A percentile compares a stretch with the other conserved stretches of the same genome.
phyloP scores from a whole-genome alignment of 2,888 invertebrate genomes.

The Drosophila neonasuta region DNA sequence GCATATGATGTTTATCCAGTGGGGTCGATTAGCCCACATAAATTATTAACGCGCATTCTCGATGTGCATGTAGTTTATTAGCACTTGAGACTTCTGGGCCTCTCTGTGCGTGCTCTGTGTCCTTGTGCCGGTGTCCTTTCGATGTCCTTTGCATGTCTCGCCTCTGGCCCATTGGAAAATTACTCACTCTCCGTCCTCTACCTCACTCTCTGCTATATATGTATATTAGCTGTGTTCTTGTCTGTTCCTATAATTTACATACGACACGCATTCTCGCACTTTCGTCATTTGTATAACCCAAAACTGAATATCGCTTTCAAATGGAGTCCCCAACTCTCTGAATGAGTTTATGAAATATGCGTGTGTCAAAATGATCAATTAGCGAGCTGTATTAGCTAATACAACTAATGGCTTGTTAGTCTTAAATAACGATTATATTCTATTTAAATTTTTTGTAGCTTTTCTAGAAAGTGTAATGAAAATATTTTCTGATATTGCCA shows the following conservation, averaged over 20 bases:
- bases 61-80: constrained; percentile 76
- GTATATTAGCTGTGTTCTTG: constrained; percentile 37
- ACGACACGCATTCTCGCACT: constrained; percentile 75
- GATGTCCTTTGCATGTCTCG: constrained; percentile 71
- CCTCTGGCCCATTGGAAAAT: constrained; percentile 47
- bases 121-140: constrained; percentile 62
- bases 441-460: background rate
- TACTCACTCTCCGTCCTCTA: constrained; percentile 28
- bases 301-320: constrained; percentile 20
- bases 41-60: constrained; percentile 72
- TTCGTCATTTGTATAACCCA: constrained; percentile 35
- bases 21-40: constrained; percentile 67
- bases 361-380: constrained; percentile 50
- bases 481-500: background rate
- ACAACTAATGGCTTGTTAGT: constrained; percentile 12
- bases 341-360: constrained; percentile 59
- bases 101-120: constrained; percentile 20
- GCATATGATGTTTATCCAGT: constrained; percentile 68
- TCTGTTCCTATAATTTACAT: constrained; percentile 73
- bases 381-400: constrained; percentile 29
- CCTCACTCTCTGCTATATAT: constrained; percentile 4
- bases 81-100: constrained; percentile 61
- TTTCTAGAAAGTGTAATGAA: background rate
- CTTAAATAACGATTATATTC: constrained; percentile 3
- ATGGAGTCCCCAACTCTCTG: constrained; percentile 3